Evolutionary conservation across 1,140 invertebrate species (phyloP).

Genomic region (Drosophila sechellia): DNA sequence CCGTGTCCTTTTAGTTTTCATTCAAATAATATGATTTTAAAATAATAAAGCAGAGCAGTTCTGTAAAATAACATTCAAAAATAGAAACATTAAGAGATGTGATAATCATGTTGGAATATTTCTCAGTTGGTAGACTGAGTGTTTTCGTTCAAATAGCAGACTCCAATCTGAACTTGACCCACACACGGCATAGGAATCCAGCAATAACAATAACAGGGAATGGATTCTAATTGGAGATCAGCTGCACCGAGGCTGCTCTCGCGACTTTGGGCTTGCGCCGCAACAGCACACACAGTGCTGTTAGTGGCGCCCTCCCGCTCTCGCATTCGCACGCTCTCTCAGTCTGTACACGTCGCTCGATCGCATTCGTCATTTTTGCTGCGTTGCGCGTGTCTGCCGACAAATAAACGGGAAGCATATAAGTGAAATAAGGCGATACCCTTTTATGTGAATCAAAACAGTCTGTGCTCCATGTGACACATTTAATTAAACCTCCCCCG

Average conservation of each 20-base stretch:
- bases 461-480: conserved; percentile 22
- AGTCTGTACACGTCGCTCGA: conserved; percentile 57
- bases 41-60: too few species aligned
- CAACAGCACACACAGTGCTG: conserved; percentile 42
- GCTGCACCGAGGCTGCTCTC: not conserved
- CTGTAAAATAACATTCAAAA: too few species aligned
- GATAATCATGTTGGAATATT: too few species aligned
- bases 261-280: not conserved
- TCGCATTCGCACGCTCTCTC: conserved; percentile 22
- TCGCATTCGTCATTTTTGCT: conserved; percentile 11
- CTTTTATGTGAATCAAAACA: conserved; percentile 11
- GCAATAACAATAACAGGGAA: not conserved
- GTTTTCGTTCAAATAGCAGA: not conserved
- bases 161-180: conserved; percentile 49
- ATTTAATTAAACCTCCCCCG: conserved; percentile 1
- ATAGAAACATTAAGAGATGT: too few species aligned
- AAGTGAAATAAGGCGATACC: conserved; percentile 14
- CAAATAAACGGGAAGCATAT: conserved; percentile 20
- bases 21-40: too few species aligned
- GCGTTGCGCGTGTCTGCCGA: conserved; percentile 19
- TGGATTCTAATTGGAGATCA: not conserved
- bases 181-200: conserved; percentile 19
- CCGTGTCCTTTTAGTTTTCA: too few species aligned
- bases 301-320: conserved; percentile 9
- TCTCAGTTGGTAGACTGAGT: too few species aligned